Conservation (phyloP, 2,888 invertebrate genomes). For the Dermolepida albohirtum region DNA sequence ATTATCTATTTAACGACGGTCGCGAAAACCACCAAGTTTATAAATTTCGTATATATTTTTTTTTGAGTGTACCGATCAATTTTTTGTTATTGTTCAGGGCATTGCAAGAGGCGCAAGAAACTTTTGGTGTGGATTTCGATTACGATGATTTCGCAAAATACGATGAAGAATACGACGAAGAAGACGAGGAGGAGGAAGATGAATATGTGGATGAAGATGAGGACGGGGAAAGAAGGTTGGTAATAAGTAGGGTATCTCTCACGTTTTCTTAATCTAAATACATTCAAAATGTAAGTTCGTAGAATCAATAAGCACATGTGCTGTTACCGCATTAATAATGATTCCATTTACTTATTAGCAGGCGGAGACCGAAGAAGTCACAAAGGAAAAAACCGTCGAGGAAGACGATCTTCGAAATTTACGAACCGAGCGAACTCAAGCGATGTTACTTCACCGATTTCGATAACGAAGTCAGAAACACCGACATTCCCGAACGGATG, state of each 20-base stretch:
- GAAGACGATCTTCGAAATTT: slow-evolving; percentile 92
- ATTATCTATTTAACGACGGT: too few species aligned
- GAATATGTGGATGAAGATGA: slow-evolving; percentile 84
- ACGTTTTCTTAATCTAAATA: too few species aligned
- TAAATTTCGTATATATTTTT: too few species aligned
- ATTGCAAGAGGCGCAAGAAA: slow-evolving; percentile 97
- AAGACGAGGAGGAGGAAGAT: slow-evolving; percentile 84
- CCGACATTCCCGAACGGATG: slow-evolving; percentile 93
- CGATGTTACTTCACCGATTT: slow-evolving; percentile 95
- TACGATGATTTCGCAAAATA: slow-evolving; percentile 91
- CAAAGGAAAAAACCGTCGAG: slow-evolving; percentile 81
- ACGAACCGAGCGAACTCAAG: slow-evolving; percentile 97
- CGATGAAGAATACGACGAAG: slow-evolving; percentile 87
- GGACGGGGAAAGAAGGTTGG: slow-evolving; percentile 66
- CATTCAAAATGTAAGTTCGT: too few species aligned
- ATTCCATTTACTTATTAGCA: slow-evolving; percentile 38
- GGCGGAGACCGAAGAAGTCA: slow-evolving; percentile 77
- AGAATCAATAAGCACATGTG: too few species aligned
- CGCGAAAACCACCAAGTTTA: too few species aligned
- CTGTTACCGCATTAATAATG: background rate
- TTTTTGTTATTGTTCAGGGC: slow-evolving; percentile 68
- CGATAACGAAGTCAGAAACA: slow-evolving; percentile 90
- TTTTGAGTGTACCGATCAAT: too few species aligned
- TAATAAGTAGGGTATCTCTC: too few species aligned
- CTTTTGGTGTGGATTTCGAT: slow-evolving; percentile 99